A percentile compares a stretch with the other conserved stretches of the same genome.
phyloP scores from a whole-genome alignment of 2,888 invertebrate genomes.

The Acheta domesticus region DNA sequence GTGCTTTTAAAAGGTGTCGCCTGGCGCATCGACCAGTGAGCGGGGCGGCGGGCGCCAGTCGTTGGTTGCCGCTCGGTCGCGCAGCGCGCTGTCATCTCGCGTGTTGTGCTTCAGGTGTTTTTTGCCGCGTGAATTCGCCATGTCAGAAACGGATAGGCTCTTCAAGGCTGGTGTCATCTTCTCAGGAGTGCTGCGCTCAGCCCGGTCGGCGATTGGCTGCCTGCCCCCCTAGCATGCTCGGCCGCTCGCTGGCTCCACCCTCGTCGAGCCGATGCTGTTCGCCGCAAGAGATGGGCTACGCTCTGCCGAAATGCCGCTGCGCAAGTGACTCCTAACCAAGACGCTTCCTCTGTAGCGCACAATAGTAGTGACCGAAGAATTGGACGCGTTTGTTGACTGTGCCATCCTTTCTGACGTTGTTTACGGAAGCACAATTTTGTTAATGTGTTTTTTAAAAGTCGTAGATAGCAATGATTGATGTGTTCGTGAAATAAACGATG shows the following conservation, averaged over 20 bases:
- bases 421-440: not conserved
- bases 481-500: not conserved
- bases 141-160: not conserved
- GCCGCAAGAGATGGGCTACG: not conserved
- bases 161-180: not conserved
- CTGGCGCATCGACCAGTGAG: not conserved
- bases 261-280: not conserved
- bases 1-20: not conserved
- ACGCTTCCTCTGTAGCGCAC: not conserved
- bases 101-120: not conserved
- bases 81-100: not conserved
- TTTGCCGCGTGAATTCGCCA: slow-evolving; percentile 9
- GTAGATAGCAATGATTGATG: slow-evolving; percentile 4
- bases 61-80: not conserved
- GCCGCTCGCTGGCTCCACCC: not conserved
- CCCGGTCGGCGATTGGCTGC: not conserved
- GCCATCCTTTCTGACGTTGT: not conserved
- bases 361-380: not conserved
- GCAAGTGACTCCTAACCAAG: not conserved
- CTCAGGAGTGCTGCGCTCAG: not conserved
- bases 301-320: not conserved
- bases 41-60: not conserved
- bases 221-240: not conserved
- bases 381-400: not conserved
- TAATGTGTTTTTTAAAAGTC: not conserved